phyloP scores from a whole-genome alignment of 2,888 invertebrate genomes.

The Stomorhina lunata region DNA sequence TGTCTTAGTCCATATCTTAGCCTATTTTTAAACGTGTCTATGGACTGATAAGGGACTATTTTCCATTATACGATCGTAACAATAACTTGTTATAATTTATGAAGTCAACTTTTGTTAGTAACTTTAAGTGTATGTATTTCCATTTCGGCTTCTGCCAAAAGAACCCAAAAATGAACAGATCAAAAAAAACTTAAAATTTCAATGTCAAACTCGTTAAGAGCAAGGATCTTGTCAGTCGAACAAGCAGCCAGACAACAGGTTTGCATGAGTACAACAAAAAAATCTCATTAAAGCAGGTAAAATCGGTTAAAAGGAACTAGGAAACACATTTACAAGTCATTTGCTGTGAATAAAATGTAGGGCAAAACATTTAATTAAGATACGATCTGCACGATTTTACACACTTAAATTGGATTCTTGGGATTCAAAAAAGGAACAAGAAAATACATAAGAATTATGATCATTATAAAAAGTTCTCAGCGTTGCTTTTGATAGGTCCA shows the following conservation, averaged over 20 bases:
- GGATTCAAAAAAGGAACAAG: background rate
- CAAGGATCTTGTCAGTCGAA: constrained; percentile 39
- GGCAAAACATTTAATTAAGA: constrained; percentile 56
- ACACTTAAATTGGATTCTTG: constrained; percentile 29
- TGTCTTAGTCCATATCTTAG: too few relatives aligned
- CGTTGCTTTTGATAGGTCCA: background rate
- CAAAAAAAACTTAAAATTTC: constrained; percentile 29
- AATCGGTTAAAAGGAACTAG: constrained; percentile 49
- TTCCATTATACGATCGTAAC: too few relatives aligned
- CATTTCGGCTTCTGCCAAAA: constrained; percentile 46
- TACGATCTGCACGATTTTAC: constrained; percentile 51
- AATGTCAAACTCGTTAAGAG: constrained; percentile 62
- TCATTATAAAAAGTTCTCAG: background rate
- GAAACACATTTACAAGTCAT: constrained; percentile 51
- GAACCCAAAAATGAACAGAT: constrained; percentile 30
- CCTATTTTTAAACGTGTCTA: too few relatives aligned
- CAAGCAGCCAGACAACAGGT: background rate
- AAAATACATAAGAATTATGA: constrained; percentile 27
- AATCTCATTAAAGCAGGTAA: constrained; percentile 6
- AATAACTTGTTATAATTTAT: too few relatives aligned
- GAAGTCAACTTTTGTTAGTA: background rate
- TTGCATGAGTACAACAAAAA: background rate
- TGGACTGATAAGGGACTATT: too few relatives aligned
- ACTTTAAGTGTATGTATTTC: background rate
- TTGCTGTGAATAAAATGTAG: constrained; percentile 48